Base-by-base conservation (phyloP, 35 echinoderm and acorn worm species). In the Apostichopus californicus region DNA sequence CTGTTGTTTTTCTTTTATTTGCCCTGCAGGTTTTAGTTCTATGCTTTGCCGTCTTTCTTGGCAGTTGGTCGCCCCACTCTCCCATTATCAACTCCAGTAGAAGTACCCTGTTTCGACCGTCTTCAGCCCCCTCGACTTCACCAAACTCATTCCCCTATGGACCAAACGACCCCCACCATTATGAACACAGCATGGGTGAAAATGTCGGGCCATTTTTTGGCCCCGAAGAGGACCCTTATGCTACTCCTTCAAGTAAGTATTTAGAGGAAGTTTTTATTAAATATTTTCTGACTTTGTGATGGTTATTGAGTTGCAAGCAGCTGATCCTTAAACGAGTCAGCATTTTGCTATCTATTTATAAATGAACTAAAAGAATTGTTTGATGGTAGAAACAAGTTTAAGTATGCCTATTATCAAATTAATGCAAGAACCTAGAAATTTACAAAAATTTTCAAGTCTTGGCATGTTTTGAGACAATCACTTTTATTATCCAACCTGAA, bases 31-130 rank as follows among this genome's bases (percentile, higher is more conserved):
- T 98, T 20, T 89, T 98, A 73, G 97, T 98, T 86, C 89, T 98
- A 80, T 98, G 97, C 90, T 98, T 98, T 94, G 97, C 97, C 46
- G 94, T 98, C 78, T 98, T 98, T 91, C 93, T 98, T 57, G 97
- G 97, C 56, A 94, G 87, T 79, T 98, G 97, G 97, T 94, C 97
- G 13, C 97, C 97, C 54, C 93, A 96, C 8, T 92, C 93, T 8
- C 65, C 93, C 21, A 82, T 94, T 73, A 92, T 90, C 86, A 94
- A 93, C 75, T 90, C 93, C 18, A 94, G 88, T 81, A 73, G 54
- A 9, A 73, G 26, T 14, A n/a, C 22, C 89, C 92, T 59, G 78
- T 95, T 77, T 91, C 77, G 54, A 78, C 92, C 64, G 81, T 90
- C 94, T 83, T 78, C 21, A 77, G 46, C 18, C 28, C 88, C 88